These are phyloP conservation scores for Xyrauchen texanus DNA, from an alignment of 2,113 vertebrate species.

Conservation along the genomic window DNA sequence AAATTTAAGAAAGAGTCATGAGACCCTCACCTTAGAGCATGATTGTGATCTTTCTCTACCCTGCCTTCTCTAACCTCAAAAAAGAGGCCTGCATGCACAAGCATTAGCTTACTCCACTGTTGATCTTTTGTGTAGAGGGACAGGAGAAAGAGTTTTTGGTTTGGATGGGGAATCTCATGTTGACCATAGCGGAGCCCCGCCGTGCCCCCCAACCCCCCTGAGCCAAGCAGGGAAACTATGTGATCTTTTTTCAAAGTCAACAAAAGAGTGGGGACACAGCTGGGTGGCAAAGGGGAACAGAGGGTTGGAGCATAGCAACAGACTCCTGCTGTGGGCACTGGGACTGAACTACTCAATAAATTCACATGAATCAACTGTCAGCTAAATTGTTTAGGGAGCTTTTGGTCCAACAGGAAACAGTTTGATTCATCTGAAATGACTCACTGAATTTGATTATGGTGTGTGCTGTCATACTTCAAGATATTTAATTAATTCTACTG, in stretches of 20 bases:
- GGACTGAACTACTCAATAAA: constrained; percentile 44
- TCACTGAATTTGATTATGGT: constrained; percentile 17
- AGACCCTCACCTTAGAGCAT: neutral
- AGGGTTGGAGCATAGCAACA: constrained; percentile 69
- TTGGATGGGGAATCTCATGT: constrained; percentile 50
- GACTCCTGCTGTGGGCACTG: constrained; percentile 67
- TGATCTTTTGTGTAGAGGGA: constrained; percentile 28
- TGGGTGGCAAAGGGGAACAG: constrained; percentile 66
- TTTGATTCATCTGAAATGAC: constrained; percentile 22
- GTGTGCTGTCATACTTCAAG: neutral
- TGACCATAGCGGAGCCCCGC: constrained; percentile 63
- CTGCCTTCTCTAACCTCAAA: constrained; percentile 16
- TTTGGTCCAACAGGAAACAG: constrained; percentile 17
- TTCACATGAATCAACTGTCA: constrained; percentile 40
- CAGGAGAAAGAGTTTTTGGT: constrained; percentile 33
- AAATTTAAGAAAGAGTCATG: neutral
- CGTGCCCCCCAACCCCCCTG: constrained; percentile 41
- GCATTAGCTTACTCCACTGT: constrained; percentile 32
- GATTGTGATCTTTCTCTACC: constrained; percentile 5
- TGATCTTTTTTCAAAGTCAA: constrained; percentile 78
- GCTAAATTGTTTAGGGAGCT: constrained; percentile 1
- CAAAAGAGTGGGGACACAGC: constrained; percentile 73
- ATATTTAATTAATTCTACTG: neutral
- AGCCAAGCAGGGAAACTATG: constrained; percentile 65
- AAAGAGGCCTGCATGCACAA: neutral